A percentile compares a stretch with the other conserved stretches of the same genome.
Evolutionary conservation across 2,113 vertebrate genomes (phyloP).

Genomic region (Australoheros scitulus): DNA sequence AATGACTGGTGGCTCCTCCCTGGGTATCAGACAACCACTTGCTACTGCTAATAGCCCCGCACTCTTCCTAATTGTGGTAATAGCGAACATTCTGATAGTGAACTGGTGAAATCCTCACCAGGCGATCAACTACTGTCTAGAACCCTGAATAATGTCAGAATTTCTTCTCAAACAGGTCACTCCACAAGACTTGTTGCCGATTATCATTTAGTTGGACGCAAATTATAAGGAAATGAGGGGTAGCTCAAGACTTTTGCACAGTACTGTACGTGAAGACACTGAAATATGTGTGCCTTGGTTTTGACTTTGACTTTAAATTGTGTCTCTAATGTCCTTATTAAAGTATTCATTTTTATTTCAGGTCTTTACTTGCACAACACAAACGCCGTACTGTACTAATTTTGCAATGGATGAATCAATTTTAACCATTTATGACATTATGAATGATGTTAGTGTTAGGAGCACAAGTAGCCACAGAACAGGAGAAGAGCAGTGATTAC

Average conservation of each 20-base stretch:
- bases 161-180: too few species aligned
- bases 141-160: too few species aligned
- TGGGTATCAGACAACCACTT: too few species aligned
- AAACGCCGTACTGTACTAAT: not conserved
- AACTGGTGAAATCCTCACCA: too few species aligned
- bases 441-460: not conserved
- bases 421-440: not conserved
- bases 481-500: conserved; percentile 10
- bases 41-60: too few species aligned
- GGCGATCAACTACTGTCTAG: too few species aligned
- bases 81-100: too few species aligned
- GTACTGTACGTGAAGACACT: not conserved
- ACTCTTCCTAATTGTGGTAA: too few species aligned
- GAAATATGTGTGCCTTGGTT: conserved; percentile 1
- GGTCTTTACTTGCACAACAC: not conserved
- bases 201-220: not conserved
- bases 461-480: not conserved
- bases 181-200: too few species aligned
- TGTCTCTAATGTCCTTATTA: not conserved
- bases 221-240: not conserved
- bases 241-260: not conserved
- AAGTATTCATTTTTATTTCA: not conserved
- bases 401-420: not conserved
- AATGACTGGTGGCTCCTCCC: too few species aligned
- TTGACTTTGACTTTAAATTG: not conserved